phyloP scores from a whole-genome alignment of 1,140 invertebrate genomes.

The Aphis craccivora region DNA sequence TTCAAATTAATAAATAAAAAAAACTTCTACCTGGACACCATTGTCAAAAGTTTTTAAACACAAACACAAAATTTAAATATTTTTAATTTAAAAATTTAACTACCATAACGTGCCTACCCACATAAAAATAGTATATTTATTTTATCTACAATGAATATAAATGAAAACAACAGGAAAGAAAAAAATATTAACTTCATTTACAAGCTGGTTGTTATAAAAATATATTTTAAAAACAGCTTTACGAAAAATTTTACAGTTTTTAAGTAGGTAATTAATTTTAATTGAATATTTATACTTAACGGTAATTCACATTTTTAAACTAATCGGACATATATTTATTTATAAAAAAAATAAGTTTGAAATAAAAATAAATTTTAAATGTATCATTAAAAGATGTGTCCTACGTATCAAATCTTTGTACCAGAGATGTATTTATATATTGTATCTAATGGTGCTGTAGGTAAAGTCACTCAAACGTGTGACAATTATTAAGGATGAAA shows the following conservation, averaged over 20 bases:
- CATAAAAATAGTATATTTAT: neutral
- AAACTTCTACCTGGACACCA: neutral
- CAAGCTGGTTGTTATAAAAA: neutral
- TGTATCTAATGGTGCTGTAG: too few relatives aligned
- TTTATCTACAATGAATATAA: neutral
- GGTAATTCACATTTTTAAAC: neutral
- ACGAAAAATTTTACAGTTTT: neutral
- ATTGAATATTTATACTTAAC: neutral
- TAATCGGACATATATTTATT: neutral
- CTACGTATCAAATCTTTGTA: too few relatives aligned
- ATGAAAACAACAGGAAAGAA: neutral
- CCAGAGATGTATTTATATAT: neutral
- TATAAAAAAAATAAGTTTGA: neutral
- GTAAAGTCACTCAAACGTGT: too few relatives aligned
- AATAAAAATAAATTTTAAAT: neutral
- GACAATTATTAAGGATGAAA: too few relatives aligned
- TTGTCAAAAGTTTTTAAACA: neutral
- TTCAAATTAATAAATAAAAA: neutral
- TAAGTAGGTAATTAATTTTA: neutral
- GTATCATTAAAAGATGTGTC: neutral
- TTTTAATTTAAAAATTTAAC: conserved; percentile 4
- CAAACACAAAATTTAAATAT: neutral
- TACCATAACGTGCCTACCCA: neutral
- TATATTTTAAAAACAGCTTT: neutral
- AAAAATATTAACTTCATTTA: neutral